Evolutionary conservation across 2,797 vertebrate genomes (phyloP), one percentile per base, ranked within the genome.

Genomic region (Aselliscus stoliczkanus): DNA sequence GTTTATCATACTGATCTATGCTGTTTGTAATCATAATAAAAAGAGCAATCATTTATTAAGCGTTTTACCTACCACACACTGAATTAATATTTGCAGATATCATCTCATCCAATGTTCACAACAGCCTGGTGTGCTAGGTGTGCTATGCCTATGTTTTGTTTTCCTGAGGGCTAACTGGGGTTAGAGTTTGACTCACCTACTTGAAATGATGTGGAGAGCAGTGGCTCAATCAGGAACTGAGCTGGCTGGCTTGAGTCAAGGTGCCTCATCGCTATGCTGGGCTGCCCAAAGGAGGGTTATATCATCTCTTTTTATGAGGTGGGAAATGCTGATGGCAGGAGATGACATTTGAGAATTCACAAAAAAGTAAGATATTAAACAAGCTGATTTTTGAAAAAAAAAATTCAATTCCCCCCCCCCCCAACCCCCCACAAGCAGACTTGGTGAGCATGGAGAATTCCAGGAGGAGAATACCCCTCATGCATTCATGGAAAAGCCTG

Each of bases 1-100:
- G 65, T 37, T 9, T 8, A 69, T 14, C 17, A 37, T 4, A 54
- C 25, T 23, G n/a, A 42, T 37, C 37, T 62, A 4, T 14, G 25
- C 4, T 86, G 12, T 54, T 65, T 44, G 23, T 34, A 34, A 69
- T 73, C 34, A 64, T 2, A 84, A 29, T n/a, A 54, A 69, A 95
- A 86, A 56, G 13, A 87, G 4, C 4, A 42, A 25, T 77, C 3
- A 52, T 82, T 93, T 77, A 58, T 50, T 67, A 88, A 73, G 34
- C 7, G 4, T 37, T 12, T 75, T 37, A 39, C n/a, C 29, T 70
- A 31, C 20, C n/a, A 44, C 34, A 50, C 27, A 31, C 37, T 85
- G 14, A 70, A 52, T 39, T 92, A 87, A 31, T 81, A 50, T 73
- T 84, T 56, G 60, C n/a, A 92, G 62, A 81, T 4, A 42, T 2